Percentiles rank a stretch among this genome's conserved stretches.
phyloP scores from a whole-genome alignment of 2,888 invertebrate genomes.

The Caenorhabditis zanzibari region DNA sequence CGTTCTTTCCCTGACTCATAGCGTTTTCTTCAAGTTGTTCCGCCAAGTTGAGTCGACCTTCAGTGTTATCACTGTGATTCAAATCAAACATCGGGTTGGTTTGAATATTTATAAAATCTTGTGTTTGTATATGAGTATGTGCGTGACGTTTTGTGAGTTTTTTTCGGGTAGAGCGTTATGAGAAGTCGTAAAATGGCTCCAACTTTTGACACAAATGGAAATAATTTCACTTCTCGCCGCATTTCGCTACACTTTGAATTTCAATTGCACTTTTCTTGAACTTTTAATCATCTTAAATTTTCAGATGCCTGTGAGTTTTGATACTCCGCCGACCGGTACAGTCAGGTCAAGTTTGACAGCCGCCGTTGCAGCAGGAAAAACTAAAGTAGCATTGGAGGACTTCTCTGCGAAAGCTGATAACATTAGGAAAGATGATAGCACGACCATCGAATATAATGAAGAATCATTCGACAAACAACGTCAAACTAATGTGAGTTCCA shows the following conservation, averaged over 20 bases:
- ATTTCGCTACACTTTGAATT: neutral
- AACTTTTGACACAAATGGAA: neutral
- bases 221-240: neutral
- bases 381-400: conserved; percentile 11
- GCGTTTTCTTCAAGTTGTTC: neutral
- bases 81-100: conserved; percentile 58
- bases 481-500: conserved; percentile 49
- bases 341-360: neutral
- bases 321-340: conserved; percentile 4
- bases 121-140: conserved; percentile 17
- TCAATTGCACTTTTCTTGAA: too few species aligned
- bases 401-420: conserved; percentile 27
- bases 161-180: neutral
- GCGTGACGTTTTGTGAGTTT: conserved; percentile 29
- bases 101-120: conserved; percentile 15
- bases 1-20: conserved; percentile 10
- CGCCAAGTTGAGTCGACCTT: conserved; percentile 5
- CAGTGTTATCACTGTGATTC: conserved; percentile 45
- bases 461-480: conserved; percentile 24
- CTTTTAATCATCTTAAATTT: neutral
- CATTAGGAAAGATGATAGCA: conserved; percentile 8
- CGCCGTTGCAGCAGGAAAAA: neutral
- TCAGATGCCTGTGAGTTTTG: conserved; percentile 54
- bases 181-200: conserved; percentile 51
- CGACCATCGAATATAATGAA: neutral